Evolutionary conservation across 2,797 vertebrate species (phyloP), one percentile per base, ranked within the genome.

Genomic region (Bradypus variegatus): DNA sequence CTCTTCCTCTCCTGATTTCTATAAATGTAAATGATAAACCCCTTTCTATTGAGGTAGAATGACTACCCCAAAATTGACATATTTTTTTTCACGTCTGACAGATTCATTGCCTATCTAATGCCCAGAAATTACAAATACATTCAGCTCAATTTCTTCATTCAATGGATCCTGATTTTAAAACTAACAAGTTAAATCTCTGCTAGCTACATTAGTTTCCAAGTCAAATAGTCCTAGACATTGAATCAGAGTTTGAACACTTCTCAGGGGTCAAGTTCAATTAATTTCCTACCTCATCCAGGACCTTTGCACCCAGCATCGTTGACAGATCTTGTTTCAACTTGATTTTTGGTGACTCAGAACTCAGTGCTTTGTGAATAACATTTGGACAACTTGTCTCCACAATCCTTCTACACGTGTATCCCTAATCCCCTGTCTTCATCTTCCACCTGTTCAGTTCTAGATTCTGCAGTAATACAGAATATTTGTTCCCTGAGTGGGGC

Each of bases 1-100:
- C 21, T 72, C 60, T 86, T 94, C 81, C 78, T 93, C 53, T 92
- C 77, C 64, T 31, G 72, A 92, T 86, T 93, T 73, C 50, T 85
- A 91, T 94, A 92, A 93, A 95, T 78, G 65, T 12, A 79, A 53
- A n/a, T 90, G 81, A 86, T 89, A 91, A 84, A 83, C 72, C 69
- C 27, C 65, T 92, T 72, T 89, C 65, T 88, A 86, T 60, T 65
- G 16, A 88, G 91, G 65, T 36, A 72, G 89, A 90, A 86, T 70
- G 58, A 85, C 25, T 88, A 82, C 10, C 55, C 18, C 23, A 25
- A 93, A 91, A 79, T 36, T 78, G 50, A 79, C n/a, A 38, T 70
- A 48, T 50, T 86, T 45, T 80, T 86, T 87, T 15, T 36, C 23
- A 77, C 94, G 91, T 93, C 36, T 55, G 86, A 86, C 78, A 76